phyloP scores from a whole-genome alignment of 2,113 vertebrate species.

The Apistogramma diplotaenia region DNA sequence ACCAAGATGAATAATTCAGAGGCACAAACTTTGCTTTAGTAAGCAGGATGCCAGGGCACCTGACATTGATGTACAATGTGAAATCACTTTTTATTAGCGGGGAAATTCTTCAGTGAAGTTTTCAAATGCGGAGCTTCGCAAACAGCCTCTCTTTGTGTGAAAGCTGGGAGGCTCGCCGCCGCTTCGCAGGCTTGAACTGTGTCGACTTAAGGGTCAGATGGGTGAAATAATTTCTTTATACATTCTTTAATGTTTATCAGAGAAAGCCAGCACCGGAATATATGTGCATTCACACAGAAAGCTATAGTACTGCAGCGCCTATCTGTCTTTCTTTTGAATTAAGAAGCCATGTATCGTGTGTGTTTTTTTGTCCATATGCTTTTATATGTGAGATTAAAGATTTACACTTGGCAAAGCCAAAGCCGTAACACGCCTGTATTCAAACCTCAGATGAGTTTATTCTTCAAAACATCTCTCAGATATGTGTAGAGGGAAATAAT shows the following conservation, averaged over 20 bases:
- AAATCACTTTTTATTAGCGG: constrained; percentile 76
- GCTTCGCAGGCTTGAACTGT: constrained; percentile 9
- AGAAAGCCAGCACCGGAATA: not conserved
- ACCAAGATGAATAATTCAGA: constrained; percentile 80
- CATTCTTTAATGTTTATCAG: constrained; percentile 9
- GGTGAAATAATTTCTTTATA: constrained; percentile 38
- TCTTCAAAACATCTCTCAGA: constrained; percentile 34
- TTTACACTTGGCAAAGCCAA: constrained; percentile 16
- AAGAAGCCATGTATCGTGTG: not conserved
- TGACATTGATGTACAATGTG: constrained; percentile 77
- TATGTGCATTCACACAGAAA: constrained; percentile 13
- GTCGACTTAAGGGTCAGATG: constrained; percentile 15
- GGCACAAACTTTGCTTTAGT: constrained; percentile 76
- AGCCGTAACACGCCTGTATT: constrained; percentile 36
- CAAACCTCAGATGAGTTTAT: constrained; percentile 38
- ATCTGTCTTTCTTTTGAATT: constrained; percentile 12
- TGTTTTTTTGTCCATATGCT: constrained; percentile 24
- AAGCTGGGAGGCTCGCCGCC: not conserved
- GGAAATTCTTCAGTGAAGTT: constrained; percentile 55
- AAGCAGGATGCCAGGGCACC: constrained; percentile 74
- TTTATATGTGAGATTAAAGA: constrained; percentile 29
- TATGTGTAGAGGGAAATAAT: constrained; percentile 22
- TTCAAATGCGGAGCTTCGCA: constrained; percentile 36
- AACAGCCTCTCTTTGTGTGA: constrained; percentile 34
- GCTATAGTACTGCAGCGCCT: not conserved